Evolutionary conservation across 2,797 vertebrate genomes (phyloP).

Genomic region (Muscicapa striata): DNA sequence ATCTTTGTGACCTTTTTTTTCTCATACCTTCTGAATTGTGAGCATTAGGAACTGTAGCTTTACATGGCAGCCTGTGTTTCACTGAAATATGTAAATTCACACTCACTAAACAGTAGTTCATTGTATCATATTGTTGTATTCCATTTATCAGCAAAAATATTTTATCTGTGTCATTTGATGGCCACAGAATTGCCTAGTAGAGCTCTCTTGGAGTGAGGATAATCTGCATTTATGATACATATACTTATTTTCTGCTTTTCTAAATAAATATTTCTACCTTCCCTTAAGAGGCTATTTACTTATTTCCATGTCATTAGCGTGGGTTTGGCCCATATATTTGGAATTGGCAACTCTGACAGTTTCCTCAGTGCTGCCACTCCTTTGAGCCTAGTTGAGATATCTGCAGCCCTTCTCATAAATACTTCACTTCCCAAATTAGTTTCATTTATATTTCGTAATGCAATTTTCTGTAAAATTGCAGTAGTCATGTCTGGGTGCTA

Average conservation of each 20-base stretch:
- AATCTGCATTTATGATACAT: background rate
- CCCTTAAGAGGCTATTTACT: slow-evolving; percentile 30
- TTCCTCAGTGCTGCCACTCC: background rate
- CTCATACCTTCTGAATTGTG: background rate
- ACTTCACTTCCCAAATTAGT: slow-evolving; percentile 37
- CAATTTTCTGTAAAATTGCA: slow-evolving; percentile 15
- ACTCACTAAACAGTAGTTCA: background rate
- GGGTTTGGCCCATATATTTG: background rate
- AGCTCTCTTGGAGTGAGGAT: background rate
- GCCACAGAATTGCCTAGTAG: background rate
- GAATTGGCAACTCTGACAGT: background rate
- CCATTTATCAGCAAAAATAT: background rate
- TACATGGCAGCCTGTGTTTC: background rate
- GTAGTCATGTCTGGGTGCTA: slow-evolving; percentile 3
- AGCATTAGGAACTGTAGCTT: background rate
- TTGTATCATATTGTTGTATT: background rate
- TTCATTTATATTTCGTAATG: slow-evolving; percentile 24
- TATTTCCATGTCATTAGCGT: background rate
- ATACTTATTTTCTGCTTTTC: background rate
- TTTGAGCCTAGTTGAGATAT: background rate
- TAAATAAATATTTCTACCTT: background rate
- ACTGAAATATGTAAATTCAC: background rate
- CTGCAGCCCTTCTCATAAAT: slow-evolving; percentile 32
- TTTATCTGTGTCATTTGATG: background rate
- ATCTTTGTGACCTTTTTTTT: background rate